These are phyloP conservation scores for Macroglossus sobrinus DNA, from an alignment of 2,113 vertebrate genomes.

Conservation along the genomic window DNA sequence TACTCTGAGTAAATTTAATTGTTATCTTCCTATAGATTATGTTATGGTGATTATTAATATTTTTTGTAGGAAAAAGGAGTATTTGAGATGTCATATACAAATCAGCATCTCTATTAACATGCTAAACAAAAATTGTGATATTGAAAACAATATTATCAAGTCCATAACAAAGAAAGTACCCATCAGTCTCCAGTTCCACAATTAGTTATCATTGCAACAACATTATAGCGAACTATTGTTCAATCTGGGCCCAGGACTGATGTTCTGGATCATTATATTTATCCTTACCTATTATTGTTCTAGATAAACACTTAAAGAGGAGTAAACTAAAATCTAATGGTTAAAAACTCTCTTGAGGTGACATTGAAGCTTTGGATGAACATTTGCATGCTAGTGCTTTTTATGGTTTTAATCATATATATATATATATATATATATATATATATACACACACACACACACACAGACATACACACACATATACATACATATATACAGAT, in stretches of 20 bases:
- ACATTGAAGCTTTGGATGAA: neutral
- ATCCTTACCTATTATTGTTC: neutral
- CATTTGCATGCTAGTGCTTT: neutral
- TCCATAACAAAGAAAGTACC: neutral
- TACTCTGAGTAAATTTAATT: neutral
- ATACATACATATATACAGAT: neutral
- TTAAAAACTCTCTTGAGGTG: neutral
- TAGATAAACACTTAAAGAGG: neutral
- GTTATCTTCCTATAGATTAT: neutral
- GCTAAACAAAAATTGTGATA: neutral
- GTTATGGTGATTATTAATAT: neutral
- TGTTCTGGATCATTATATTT: neutral
- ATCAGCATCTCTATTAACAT: neutral
- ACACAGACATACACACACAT: too few relatives aligned
- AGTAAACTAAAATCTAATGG: neutral
- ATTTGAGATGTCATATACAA: neutral
- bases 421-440: too few relatives aligned
- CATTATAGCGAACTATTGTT: neutral
- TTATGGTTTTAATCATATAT: neutral
- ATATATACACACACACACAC: too few relatives aligned
- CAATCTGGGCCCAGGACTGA: neutral
- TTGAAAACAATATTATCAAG: neutral
- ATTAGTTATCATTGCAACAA: neutral
- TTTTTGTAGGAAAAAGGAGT: neutral
- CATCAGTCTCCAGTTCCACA: neutral